Percentiles rank a stretch among this genome's conserved stretches.
Evolutionary conservation across 2,888 invertebrate genomes (phyloP).

Genomic region (Macaria notata): DNA sequence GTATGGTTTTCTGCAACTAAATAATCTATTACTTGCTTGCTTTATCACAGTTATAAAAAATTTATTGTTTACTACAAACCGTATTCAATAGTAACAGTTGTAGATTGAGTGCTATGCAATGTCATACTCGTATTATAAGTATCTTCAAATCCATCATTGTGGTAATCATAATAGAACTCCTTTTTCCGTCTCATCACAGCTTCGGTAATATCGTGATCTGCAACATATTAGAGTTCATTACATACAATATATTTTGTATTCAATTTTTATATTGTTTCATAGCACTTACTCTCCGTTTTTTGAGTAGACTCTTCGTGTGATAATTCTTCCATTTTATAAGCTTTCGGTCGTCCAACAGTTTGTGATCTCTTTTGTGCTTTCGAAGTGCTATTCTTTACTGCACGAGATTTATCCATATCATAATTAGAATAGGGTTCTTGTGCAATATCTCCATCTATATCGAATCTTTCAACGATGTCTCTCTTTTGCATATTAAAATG

Average conservation of each 20-base stretch:
- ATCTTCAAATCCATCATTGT: constrained; percentile 39
- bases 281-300: constrained; percentile 52
- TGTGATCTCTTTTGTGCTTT: constrained; percentile 35
- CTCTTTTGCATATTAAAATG: constrained; percentile 49
- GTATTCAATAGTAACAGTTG: no score
- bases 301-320: constrained; percentile 36
- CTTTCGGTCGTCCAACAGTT: constrained; percentile 60
- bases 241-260: constrained; percentile 7
- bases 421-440: not conserved
- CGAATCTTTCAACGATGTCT: constrained; percentile 41
- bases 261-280: not conserved
- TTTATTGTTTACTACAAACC: not conserved
- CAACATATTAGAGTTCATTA: constrained; percentile 47
- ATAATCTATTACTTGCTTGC: not conserved
- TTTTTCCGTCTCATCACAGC: constrained; percentile 38
- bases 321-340: constrained; percentile 61
- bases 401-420: not conserved
- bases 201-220: constrained; percentile 49
- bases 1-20: constrained; percentile 10
- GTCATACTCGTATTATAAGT: constrained; percentile 13
- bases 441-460: constrained; percentile 12
- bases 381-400: not conserved
- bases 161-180: constrained; percentile 54
- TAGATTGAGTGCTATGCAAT: constrained; percentile 2
- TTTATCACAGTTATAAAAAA: not conserved